Percentiles rank a stretch among this genome's conserved stretches.
Conservation (phyloP, 1,140 invertebrate genomes). For the Papilio polyxenes region DNA sequence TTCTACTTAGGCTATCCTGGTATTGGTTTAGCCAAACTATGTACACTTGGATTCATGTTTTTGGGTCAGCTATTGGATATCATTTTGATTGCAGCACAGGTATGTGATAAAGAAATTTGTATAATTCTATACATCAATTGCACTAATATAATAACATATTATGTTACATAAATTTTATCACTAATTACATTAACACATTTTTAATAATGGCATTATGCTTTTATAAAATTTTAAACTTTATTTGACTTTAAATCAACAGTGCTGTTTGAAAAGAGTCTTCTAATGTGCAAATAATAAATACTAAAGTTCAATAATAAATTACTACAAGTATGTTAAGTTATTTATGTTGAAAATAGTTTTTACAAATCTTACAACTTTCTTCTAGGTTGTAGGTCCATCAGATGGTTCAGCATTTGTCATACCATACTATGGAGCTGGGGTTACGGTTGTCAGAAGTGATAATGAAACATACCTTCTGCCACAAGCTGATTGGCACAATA, state of each 20-base stretch:
- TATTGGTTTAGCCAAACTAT: constrained; percentile 95
- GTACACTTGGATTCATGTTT: constrained; percentile 98
- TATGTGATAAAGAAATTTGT: constrained; percentile 42
- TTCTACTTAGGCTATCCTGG: constrained; percentile 99
- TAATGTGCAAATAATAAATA: too few species aligned
- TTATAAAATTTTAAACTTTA: too few species aligned
- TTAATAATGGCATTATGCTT: too few species aligned
- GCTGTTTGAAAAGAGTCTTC: too few species aligned
- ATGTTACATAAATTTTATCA: too few species aligned
- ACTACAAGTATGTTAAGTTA: too few species aligned
- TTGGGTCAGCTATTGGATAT: constrained; percentile 97
- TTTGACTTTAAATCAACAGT: too few species aligned
- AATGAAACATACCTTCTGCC: constrained; percentile 92
- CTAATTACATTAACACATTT: too few species aligned
- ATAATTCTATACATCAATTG: background rate
- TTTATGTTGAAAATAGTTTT: too few species aligned
- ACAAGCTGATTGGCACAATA: constrained; percentile 88
- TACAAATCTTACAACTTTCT: constrained; percentile 29
- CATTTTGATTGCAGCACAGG: constrained; percentile 94
- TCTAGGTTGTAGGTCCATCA: constrained; percentile 93
- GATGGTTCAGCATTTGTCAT: constrained; percentile 98
- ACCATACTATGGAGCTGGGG: constrained; percentile 94
- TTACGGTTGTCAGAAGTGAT: constrained; percentile 90
- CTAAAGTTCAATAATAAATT: too few species aligned
- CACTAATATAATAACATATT: background rate